Base-by-base conservation (phyloP, 2,888 invertebrate species). In the Acheta domesticus region DNA sequence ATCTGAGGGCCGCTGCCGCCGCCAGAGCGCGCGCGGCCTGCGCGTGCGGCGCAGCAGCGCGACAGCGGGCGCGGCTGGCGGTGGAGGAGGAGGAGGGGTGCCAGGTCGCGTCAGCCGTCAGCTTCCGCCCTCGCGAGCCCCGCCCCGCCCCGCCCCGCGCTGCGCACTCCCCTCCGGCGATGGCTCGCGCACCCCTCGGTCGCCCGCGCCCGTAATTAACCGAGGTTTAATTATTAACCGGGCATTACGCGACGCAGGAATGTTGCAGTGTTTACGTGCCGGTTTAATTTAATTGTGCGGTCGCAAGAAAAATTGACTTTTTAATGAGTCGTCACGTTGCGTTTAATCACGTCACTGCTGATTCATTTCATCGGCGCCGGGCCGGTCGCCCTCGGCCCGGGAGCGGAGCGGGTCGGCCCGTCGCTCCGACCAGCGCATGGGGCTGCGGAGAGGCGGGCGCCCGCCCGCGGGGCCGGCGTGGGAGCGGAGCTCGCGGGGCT, bases 141-240 rank as follows among this genome's bases (percentile, higher is more conserved):
- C 62, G 36, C 62, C 14, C 62, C n/a, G 62, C n/a, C 14, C n/a
- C 36, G 2, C 8, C 1, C 36, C 8, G 36, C 62, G 11, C n/a
- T 5, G 19, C 16, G n/a, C n/a, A n/a, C n/a, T n/a, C n/a, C n/a
- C n/a, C 62, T 8, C 36, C 36, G 11, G 36, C 36, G 36, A 36
- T 36, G n/a, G 62, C 62, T 62, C 14, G 14, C 62, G 16, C n/a
- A 14, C 36, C 62, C 4, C 12, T 5, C n/a, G 16, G 5, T 62
- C 62, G 62, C 62, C 62, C 62, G n/a, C 62, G 14, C 16, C 11
- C 62, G 62, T 62, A 62, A 62, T 62, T 62, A 62, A 62, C 62
- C 62, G 62, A 62, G 62, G 62, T 62, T 62, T 62, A 62, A 62
- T 62, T 62, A 62, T 62, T 62, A 62, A 62, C 62, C 62, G 62